These are phyloP conservation scores for Argopecten irradians DNA, from an alignment of 1,140 invertebrate genomes.

Conservation along the genomic window DNA sequence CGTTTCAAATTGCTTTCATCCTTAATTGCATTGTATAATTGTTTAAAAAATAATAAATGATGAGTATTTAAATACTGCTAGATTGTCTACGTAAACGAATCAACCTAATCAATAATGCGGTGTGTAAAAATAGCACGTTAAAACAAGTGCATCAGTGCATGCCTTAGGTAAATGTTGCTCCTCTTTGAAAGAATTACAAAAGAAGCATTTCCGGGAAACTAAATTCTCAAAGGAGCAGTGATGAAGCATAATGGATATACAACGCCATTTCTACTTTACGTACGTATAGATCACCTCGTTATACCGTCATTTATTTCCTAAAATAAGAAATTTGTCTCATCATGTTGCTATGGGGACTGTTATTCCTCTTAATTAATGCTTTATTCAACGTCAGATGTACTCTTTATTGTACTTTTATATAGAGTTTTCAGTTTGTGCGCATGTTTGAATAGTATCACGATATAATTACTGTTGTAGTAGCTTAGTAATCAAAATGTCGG, in stretches of 20 bases:
- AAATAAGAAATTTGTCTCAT: not conserved
- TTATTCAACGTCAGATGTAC: not conserved
- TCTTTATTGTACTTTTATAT: not conserved
- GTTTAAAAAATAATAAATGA: no score
- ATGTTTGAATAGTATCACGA: no score
- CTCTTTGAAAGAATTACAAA: not conserved
- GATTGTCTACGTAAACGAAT: no score
- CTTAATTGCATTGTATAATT: no score
- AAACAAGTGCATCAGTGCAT: no score
- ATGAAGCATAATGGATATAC: not conserved
- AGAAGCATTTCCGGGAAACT: not conserved
- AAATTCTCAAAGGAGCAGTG: not conserved
- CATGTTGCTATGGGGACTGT: not conserved
- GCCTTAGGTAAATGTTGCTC: not conserved
- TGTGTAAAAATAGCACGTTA: no score
- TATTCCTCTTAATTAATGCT: not conserved
- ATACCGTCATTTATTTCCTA: not conserved
- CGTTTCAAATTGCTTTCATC: no score
- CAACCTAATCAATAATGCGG: no score
- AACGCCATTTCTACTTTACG: not conserved
- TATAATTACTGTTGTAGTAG: no score
- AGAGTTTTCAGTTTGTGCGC: no score
- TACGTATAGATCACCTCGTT: not conserved
- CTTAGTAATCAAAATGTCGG: no score
- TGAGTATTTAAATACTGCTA: no score